These are phyloP conservation scores for Paradisaea rubra DNA, from an alignment of 2,113 vertebrate genomes.

Conservation along the genomic window DNA sequence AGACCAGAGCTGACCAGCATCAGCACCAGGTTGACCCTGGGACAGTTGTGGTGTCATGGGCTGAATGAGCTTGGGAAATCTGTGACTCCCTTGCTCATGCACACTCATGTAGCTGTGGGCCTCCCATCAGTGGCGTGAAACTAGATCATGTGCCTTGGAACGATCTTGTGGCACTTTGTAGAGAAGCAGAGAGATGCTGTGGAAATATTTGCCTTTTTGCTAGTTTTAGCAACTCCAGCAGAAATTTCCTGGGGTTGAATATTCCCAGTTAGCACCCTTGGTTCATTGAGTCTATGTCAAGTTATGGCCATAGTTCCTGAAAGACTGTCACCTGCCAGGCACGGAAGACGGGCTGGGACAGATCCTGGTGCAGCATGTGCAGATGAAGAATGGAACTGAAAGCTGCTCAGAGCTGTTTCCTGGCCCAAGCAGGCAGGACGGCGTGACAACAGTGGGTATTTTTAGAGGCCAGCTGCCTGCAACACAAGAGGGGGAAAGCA, in stretches of 20 bases:
- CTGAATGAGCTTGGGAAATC: neutral
- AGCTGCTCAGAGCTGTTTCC: neutral
- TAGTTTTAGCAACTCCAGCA: neutral
- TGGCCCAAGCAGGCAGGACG: neutral
- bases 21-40: neutral
- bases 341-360: neutral
- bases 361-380: neutral
- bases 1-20: neutral
- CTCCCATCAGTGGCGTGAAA: neutral
- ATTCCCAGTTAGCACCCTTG: neutral
- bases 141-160: neutral
- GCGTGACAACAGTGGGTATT: conserved; percentile 34
- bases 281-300: fast-evolving
- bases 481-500: neutral
- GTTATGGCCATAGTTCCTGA: neutral
- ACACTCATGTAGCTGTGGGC: neutral
- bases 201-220: neutral
- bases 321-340: neutral
- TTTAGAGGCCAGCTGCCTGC: conserved; percentile 61
- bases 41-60: neutral
- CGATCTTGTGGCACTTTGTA: fast-evolving
- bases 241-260: neutral
- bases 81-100: neutral
- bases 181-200: neutral
- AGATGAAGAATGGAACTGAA: neutral